Base-by-base conservation (phyloP, 2,113 vertebrate genomes). In the Callionymus lyra region DNA sequence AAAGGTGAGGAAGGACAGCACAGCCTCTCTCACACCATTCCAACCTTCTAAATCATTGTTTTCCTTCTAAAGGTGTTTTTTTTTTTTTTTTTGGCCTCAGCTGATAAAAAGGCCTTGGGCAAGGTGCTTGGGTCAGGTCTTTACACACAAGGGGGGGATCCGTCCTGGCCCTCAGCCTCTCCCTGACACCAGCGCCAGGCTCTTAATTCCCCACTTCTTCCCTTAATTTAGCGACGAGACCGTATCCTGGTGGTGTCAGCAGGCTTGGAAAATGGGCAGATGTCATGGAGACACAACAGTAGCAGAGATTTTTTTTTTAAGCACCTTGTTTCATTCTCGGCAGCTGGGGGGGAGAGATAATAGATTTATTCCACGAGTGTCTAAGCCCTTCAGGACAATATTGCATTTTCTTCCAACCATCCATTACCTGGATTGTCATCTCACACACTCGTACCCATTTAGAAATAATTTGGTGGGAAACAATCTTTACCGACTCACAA, bases 61-160 rank as follows among this genome's bases (percentile, higher is more conserved):
- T 71, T 60, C 37, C 59, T 70, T 59, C 70, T 62, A 53, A 72
- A 79, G 73, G 75, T 80, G 77, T 82, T 80, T 74, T 76, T 68
- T 56, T 59, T 72, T 65, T 59, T 43, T 82, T 77, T 77, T 74
- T 70, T 59, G 59, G 74, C 68, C 57, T 43, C 47, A 64, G 72
- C 68, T 79, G 74, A 80, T 82, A 85, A 83, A 85, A 78, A 85
- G 77, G 82, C 75, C 80, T 55, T 56, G 69, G 66, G 65, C 70
- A 69, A 89, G 77, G 72, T 87, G 79, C 87, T 91, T 86, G 88
- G 82, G 81, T 90, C 81, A 87, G 85, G 84, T 67, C 72, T 88
- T 89, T 89, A 80, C 79, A 89, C 85, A 87, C 80, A 85, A 81
- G 53, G 72, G 73, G 76, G 85, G 10, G 85, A 84, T 84, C 81